Conservation (phyloP, 2,888 invertebrate genomes). For the Listrodromus nycthemerus region DNA sequence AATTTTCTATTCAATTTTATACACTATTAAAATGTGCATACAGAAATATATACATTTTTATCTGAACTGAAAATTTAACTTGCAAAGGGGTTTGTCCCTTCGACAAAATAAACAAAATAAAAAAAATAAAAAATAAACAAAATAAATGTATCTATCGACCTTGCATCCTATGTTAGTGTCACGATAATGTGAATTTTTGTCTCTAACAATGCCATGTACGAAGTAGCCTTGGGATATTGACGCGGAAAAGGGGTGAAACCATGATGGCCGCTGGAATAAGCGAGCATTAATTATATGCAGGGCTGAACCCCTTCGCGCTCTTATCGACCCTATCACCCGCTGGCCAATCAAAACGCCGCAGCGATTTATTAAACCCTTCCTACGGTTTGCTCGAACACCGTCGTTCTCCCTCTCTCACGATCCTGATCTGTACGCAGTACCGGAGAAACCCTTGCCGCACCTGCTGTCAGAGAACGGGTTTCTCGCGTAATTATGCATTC, state of each 20-base stretch:
- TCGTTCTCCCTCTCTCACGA: constrained; percentile 13
- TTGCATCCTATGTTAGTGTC: no score
- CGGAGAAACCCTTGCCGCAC: constrained; percentile 74
- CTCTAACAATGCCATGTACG: neutral
- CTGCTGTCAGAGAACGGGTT: constrained; percentile 73
- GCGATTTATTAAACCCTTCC: constrained; percentile 81
- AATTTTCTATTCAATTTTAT: no score
- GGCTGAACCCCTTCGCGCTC: constrained; percentile 58
- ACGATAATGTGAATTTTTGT: neutral
- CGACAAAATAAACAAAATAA: no score
- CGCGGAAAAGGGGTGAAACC: constrained; percentile 56
- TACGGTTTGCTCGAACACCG: constrained; percentile 46
- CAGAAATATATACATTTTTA: no score
- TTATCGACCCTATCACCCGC: constrained; percentile 70
- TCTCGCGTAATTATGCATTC: constrained; percentile 78
- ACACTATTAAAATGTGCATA: no score
- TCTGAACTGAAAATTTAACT: no score
- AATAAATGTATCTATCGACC: no score
- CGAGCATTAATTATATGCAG: constrained; percentile 56
- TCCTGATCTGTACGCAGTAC: neutral
- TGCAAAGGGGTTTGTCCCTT: no score
- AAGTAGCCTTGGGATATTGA: constrained; percentile 3
- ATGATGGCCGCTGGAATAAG: constrained; percentile 61
- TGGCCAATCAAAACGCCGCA: constrained; percentile 76
- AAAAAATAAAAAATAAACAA: no score